These are phyloP conservation scores for Parnassius apollo DNA, from an alignment of 2,888 invertebrate genomes.

Conservation along the genomic window DNA sequence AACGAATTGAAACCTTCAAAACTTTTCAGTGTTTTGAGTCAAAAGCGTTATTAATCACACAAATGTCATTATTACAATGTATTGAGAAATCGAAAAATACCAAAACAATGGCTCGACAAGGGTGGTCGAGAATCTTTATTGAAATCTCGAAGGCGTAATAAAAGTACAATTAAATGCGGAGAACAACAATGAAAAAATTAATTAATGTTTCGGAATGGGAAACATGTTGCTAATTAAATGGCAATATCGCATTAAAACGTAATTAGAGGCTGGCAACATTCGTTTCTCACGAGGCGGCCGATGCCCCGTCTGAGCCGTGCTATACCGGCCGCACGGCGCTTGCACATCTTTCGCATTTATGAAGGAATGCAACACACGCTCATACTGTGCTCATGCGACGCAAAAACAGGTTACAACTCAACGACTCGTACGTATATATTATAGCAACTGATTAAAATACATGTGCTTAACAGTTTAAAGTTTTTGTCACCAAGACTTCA, in stretches of 20 bases:
- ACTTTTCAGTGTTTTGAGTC: neutral
- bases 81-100: constrained; percentile 30
- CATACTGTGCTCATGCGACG: constrained; percentile 45
- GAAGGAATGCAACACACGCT: constrained; percentile 61
- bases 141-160: constrained; percentile 78
- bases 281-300: constrained; percentile 71
- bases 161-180: constrained; percentile 78
- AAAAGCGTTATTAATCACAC: constrained; percentile 3
- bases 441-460: constrained; percentile 55
- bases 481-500: constrained; percentile 41
- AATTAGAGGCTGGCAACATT: constrained; percentile 77
- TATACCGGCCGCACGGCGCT: constrained; percentile 34
- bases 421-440: constrained; percentile 39
- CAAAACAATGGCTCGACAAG: constrained; percentile 60
- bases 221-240: constrained; percentile 81
- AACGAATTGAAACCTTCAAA: too few relatives aligned
- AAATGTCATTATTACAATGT: constrained; percentile 2
- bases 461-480: constrained; percentile 49
- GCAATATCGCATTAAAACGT: constrained; percentile 79
- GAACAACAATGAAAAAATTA: constrained; percentile 80
- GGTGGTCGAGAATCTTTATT: constrained; percentile 80
- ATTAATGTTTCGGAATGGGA: constrained; percentile 79
- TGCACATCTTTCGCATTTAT: constrained; percentile 50
- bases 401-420: constrained; percentile 65
- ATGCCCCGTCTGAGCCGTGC: constrained; percentile 43